Evolutionary conservation across 2,888 invertebrate species (phyloP).

Genomic region (Ctenicera cuprea): DNA sequence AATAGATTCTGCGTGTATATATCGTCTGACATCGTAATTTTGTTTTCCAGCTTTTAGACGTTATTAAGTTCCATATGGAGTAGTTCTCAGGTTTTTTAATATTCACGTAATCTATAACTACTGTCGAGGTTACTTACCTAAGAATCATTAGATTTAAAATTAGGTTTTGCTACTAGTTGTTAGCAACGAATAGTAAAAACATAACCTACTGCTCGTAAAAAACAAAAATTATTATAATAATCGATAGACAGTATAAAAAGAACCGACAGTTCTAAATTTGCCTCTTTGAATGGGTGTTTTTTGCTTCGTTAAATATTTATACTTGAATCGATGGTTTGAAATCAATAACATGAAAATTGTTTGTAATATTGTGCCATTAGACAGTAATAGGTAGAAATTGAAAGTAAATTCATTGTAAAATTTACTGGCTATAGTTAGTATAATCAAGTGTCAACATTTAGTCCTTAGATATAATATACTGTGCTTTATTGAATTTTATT

Average conservation of each 20-base stretch:
- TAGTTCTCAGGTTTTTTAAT: not conserved
- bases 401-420: not conserved
- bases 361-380: not conserved
- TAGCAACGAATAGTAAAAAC: not conserved
- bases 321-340: not conserved
- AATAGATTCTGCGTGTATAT: too few relatives aligned
- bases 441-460: too few relatives aligned
- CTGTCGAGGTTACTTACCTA: not conserved
- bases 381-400: not conserved
- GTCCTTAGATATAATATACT: too few relatives aligned
- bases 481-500: too few relatives aligned
- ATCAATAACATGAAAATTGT: conserved; percentile 12
- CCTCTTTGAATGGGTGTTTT: not conserved
- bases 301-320: conserved; percentile 13
- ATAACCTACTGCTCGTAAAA: not conserved
- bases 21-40: not conserved
- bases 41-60: not conserved
- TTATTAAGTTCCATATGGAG: not conserved
- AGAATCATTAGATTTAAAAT: not conserved
- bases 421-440: too few relatives aligned
- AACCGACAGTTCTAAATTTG: conserved; percentile 8
- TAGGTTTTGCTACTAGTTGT: not conserved
- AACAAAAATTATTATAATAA: not conserved
- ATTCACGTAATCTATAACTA: not conserved
- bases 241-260: not conserved